Evolutionary conservation across 2,113 vertebrate genomes (phyloP).

Genomic region (Empidonax alnorum): DNA sequence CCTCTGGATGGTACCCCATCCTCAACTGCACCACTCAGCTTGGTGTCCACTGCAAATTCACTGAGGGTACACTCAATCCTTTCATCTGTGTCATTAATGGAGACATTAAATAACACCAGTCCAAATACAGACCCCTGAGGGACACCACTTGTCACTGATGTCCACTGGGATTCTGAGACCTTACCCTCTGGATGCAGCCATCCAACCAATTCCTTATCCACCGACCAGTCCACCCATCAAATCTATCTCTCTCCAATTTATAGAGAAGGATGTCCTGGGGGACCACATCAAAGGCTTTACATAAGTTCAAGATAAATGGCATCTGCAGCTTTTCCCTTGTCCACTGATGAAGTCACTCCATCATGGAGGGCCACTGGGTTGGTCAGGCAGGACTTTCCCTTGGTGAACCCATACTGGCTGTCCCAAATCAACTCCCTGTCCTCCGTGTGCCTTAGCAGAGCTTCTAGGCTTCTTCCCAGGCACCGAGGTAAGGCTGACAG

Average conservation of each 20-base stretch:
- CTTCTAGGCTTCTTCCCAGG: background rate
- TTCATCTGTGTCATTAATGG: background rate
- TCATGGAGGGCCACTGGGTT: background rate
- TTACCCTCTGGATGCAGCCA: background rate
- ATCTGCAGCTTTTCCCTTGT: background rate
- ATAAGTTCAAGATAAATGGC: background rate
- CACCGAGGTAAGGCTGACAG: background rate
- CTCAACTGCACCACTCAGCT: background rate
- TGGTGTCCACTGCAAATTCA: background rate
- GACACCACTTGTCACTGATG: background rate
- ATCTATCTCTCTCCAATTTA: background rate
- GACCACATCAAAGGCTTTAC: background rate
- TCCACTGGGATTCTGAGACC: background rate
- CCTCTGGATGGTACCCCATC: background rate
- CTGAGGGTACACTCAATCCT: background rate
- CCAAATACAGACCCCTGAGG: background rate
- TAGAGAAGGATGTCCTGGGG: background rate
- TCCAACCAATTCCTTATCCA: background rate
- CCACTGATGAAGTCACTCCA: background rate
- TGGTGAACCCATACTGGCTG: background rate
- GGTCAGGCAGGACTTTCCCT: background rate
- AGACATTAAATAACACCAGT: background rate
- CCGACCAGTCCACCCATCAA: fast-evolving
- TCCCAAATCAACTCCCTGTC: background rate
- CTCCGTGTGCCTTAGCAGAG: background rate